These are phyloP conservation scores for Melanotaenia duboulayi DNA, from an alignment of 2,113 vertebrate species.

Conservation along the genomic window DNA sequence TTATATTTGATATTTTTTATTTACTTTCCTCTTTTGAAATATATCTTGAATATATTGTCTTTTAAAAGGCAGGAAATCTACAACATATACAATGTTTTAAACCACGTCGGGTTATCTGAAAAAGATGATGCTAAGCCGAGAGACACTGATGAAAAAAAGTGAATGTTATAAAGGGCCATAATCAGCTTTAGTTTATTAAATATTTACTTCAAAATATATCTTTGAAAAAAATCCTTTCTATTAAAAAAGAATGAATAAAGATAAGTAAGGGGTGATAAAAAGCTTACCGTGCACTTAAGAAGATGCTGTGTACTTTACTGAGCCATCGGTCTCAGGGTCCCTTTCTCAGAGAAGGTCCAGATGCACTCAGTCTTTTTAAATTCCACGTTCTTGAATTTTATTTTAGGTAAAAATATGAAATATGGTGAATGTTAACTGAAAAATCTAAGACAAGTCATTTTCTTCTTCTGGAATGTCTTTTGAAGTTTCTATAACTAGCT, in stretches of 20 bases:
- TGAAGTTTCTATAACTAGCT: not conserved
- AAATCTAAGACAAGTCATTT: not conserved
- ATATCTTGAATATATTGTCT: not conserved
- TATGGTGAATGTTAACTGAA: not conserved
- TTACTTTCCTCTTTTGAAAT: not conserved
- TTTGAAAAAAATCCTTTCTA: too few species aligned
- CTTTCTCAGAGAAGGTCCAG: not conserved
- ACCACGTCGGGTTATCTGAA: not conserved
- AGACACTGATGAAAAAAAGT: not conserved
- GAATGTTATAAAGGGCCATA: too few species aligned
- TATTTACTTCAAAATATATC: too few species aligned
- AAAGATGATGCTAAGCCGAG: too few species aligned
- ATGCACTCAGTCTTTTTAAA: not conserved
- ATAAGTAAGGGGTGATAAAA: not conserved
- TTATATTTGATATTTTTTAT: not conserved
- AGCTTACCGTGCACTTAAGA: not conserved
- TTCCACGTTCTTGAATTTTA: constrained; percentile 2
- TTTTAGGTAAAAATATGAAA: not conserved
- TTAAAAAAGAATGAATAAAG: not conserved
- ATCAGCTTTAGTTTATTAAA: too few species aligned
- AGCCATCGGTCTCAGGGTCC: not conserved
- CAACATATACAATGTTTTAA: not conserved
- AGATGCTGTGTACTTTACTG: not conserved
- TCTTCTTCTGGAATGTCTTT: not conserved
- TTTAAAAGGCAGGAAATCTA: not conserved